Conservation (phyloP, 2,113 vertebrate species). For the Glaucidium brasilianum region DNA sequence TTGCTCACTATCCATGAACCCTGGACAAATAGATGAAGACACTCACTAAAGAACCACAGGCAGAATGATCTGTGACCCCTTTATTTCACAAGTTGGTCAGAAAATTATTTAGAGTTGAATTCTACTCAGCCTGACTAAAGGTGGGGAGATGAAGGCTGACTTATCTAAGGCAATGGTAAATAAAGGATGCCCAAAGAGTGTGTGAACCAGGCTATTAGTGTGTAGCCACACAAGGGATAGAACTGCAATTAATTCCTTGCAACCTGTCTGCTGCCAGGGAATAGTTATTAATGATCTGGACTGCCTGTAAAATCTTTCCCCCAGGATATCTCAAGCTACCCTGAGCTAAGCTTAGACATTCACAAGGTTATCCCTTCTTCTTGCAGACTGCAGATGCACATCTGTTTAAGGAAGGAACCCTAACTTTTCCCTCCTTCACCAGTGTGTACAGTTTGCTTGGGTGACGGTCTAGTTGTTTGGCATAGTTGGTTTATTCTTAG, state of each 20-base stretch:
- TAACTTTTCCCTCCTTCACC: background rate
- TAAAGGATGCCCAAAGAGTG: background rate
- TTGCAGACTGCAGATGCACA: background rate
- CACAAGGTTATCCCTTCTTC: background rate
- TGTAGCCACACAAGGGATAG: background rate
- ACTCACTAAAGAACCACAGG: background rate
- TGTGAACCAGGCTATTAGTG: background rate
- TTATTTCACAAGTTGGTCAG: background rate
- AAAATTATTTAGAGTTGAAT: slow-evolving; percentile 27
- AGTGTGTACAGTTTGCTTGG: background rate
- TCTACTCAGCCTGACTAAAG: background rate
- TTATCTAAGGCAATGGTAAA: background rate
- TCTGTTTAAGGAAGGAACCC: background rate
- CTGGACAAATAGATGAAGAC: background rate
- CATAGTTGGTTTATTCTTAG: background rate
- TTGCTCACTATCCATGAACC: background rate
- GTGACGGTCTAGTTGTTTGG: background rate
- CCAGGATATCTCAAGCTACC: background rate
- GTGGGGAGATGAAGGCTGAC: background rate
- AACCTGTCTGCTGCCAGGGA: background rate
- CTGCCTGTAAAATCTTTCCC: background rate
- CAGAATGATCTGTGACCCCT: background rate
- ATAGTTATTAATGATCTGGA: background rate
- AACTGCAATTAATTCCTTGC: background rate
- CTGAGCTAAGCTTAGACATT: background rate